Conservation (phyloP, 2,113 vertebrate genomes). For the Sterna hirundo region DNA sequence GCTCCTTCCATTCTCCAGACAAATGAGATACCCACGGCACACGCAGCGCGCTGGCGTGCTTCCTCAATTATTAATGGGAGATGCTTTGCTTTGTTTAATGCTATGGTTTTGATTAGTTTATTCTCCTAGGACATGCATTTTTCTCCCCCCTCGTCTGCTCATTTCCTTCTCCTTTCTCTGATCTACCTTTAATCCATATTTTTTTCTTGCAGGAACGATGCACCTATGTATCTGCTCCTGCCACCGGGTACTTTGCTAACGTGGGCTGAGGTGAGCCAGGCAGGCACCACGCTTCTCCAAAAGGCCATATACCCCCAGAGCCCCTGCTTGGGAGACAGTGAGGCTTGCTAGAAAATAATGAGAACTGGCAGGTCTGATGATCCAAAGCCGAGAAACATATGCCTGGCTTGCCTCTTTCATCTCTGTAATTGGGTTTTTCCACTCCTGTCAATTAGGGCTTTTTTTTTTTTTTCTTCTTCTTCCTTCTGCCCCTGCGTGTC, state of each 20-base stretch:
- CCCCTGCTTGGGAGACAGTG: neutral
- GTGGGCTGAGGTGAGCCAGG: neutral
- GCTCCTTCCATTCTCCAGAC: slow-evolving; percentile 40
- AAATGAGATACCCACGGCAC: neutral
- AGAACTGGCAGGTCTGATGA: slow-evolving; percentile 56
- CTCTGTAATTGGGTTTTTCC: slow-evolving; percentile 61
- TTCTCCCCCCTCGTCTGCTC: neutral
- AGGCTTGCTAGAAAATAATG: slow-evolving; percentile 53
- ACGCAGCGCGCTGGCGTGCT: neutral
- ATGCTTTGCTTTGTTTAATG: slow-evolving; percentile 64
- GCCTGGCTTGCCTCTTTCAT: slow-evolving; percentile 59
- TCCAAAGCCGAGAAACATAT: slow-evolving; percentile 51
- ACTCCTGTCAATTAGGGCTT: slow-evolving; percentile 46
- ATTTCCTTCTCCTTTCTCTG: neutral
- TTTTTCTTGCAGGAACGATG: neutral
- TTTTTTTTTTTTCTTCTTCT: neutral
- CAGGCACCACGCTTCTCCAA: neutral
- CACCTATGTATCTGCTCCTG: neutral
- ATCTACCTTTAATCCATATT: neutral
- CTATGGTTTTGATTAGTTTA: slow-evolving; percentile 3
- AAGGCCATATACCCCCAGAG: neutral
- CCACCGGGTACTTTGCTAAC: neutral
- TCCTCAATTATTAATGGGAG: slow-evolving; percentile 60
- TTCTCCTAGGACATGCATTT: neutral
- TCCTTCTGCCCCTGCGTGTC: neutral